Evolutionary conservation across 2,888 invertebrate genomes (phyloP), one percentile per base, ranked within the genome.

Genomic region (Drosophila sordidula): DNA sequence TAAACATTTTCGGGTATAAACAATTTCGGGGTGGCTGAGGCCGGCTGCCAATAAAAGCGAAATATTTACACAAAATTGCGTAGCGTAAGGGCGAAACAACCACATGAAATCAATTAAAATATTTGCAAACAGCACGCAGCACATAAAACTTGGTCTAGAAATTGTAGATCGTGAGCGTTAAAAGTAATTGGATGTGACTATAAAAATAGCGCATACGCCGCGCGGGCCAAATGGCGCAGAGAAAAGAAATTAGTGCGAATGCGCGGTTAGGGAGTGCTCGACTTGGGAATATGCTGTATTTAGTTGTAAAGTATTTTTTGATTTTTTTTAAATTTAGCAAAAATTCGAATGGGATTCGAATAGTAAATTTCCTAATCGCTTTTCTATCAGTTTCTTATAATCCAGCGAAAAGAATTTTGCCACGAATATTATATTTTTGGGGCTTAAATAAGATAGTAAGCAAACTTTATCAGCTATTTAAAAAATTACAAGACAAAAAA

Each of bases 81-180:
- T 16, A 18, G 12, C 12, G n/a, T 12, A 55, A n/a, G 42, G 32
- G 18, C 36, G 18, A 32, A 55, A 45, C 22, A 54, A 22, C 68
- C 84, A 78, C 78, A 87, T 76, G 78, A 84, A 84, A 80, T 80
- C 87, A 76, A 82, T 87, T 87, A 80, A 84, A 80, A 87, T 87
- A 84, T 81, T 87, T 80, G 64, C 51, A 52, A 59, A 42, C 52
- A 54, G 62, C 58, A 59, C 41, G 52, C 57, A 68, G 59, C 52
- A 46, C 58, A 72, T 75, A 78, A 81, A 71, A 70, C 46, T 42
- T 46, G 29, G 9, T 51, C 12, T 9, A 14, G 14, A 32, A 16
- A 50, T 25, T 38, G 36, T 38, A n/a, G 18, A 61, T 16, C n/a
- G 41, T 38, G 44, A 26, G 62, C 61, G 45, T 41, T 16, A 63